Evolutionary conservation across 1,140 invertebrate species (phyloP), one percentile per base, ranked within the genome.

Genomic region (Palaemon carinicauda): DNA sequence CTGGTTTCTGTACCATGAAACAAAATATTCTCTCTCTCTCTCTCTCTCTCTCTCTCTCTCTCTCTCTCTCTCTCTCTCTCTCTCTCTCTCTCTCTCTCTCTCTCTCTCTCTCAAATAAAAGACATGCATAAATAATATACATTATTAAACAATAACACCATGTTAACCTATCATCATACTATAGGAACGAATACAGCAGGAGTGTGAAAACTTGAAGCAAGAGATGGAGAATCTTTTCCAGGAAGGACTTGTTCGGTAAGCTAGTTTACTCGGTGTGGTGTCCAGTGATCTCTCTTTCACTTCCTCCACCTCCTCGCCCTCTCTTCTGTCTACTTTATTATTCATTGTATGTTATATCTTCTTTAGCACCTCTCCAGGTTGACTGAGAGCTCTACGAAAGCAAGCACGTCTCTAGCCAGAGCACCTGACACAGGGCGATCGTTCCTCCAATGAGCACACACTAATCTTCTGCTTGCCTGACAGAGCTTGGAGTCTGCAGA

Each of bases 121-220:
- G 7, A 9, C 41, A 9, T 41, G 41, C 7, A 9, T 41, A 9
- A 41, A 9, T 7, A 41, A 41, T 7, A 41, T 41, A 41, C 41
- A 41, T 0, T 1, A 12, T 41, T 41, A 5, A 41, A 41, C 41
- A 41, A 41, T 41, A 41, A 69, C 29, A 69, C 15, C 21, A 14
- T 33, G 60, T 81, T 50, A 81, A 51, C 50, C n/a, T 19, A 7
- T 71, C 65, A 60, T 86, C 33, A 65, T 54, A 51, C 69, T 50
- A 51, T 84, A 89, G 88, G 88, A 83, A 60, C 87, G 88, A 75
- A 52, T 89, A 52, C 74, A 79, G 41, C 84, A 87, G 52, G 88
- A 87, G 29, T 33, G 82, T 50, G 88, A 82, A 52, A 89, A 80
- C 75, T 31, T 89, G 84, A 87, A 85, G 56, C 50, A 54, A 54